Evolutionary conservation across 1,140 invertebrate species (phyloP).

Genomic region (Sarcophaga bullata): DNA sequence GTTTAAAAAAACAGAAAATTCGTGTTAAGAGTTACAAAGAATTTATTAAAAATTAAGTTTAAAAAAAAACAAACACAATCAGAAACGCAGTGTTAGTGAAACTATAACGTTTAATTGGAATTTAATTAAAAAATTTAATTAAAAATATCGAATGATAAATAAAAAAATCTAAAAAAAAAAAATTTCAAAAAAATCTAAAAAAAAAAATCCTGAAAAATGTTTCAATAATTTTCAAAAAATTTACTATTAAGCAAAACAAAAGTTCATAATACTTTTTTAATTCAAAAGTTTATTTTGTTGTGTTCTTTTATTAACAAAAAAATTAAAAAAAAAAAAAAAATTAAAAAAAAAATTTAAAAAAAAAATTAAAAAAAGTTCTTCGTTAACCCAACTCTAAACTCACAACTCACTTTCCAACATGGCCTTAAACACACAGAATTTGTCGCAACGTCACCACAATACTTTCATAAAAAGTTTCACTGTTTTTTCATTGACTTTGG

Average conservation of each 20-base stretch:
- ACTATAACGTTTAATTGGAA: not conserved
- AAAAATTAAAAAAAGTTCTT: not conserved
- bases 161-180: constrained; percentile 25
- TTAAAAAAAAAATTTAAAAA: not conserved
- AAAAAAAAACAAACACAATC: not conserved
- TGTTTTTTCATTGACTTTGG: constrained; percentile 23
- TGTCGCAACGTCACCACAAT: not conserved
- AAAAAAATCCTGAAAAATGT: no score
- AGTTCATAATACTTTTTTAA: no score
- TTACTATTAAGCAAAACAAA: not conserved
- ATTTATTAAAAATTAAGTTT: not conserved
- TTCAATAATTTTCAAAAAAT: not conserved
- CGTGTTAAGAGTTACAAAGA: not conserved
- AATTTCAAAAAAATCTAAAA: not conserved
- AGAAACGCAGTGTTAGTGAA: not conserved
- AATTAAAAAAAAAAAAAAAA: not conserved
- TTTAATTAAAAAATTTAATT: not conserved
- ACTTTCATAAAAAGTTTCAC: constrained; percentile 5
- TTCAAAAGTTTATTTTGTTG: no score
- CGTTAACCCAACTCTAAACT: no score
- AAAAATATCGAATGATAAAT: not conserved
- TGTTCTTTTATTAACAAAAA: not conserved
- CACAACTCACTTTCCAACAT: not conserved
- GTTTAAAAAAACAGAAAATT: not conserved
- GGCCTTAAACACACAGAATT: constrained; percentile 10